These are phyloP conservation scores for Melanotaenia pygmaea DNA, from an alignment of 2,797 vertebrate species.

Conservation along the genomic window DNA sequence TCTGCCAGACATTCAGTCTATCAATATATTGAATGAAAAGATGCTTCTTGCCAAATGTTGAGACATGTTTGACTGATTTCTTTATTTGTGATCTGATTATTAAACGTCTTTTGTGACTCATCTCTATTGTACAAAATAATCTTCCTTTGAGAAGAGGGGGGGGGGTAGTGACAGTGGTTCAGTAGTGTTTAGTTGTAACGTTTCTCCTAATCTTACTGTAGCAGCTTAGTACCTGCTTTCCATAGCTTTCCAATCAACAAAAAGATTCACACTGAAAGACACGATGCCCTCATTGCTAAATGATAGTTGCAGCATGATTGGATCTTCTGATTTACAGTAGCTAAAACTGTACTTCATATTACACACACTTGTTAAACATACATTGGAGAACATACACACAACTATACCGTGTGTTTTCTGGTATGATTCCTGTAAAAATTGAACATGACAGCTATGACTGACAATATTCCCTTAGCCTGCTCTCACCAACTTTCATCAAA, in stretches of 20 bases:
- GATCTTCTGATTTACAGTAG: slow-evolving; percentile 47
- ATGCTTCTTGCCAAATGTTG: slow-evolving; percentile 19
- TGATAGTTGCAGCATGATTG: slow-evolving; percentile 49
- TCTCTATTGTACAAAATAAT: slow-evolving; percentile 6
- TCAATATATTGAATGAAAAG: slow-evolving; percentile 1
- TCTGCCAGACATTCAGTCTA: not conserved
- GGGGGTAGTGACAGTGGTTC: not conserved
- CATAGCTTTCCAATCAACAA: slow-evolving; percentile 29
- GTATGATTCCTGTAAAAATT: slow-evolving; percentile 35
- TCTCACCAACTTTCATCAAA: slow-evolving; percentile 27
- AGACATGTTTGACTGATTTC: slow-evolving; percentile 22
- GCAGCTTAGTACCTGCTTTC: slow-evolving; percentile 15
- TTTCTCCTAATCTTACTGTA: slow-evolving; percentile 13
- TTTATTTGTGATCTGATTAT: slow-evolving; percentile 39
- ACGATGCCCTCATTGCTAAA: slow-evolving; percentile 28
- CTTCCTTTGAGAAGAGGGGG: not conserved
- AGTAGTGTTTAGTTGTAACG: not conserved
- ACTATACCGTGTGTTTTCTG: not conserved
- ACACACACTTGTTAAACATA: slow-evolving; percentile 6
- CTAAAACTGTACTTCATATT: slow-evolving; percentile 33
- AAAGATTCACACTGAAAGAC: slow-evolving; percentile 32
- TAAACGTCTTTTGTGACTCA: slow-evolving; percentile 35
- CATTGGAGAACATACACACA: not conserved
- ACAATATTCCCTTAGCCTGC: slow-evolving; percentile 13
- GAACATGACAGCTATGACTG: slow-evolving; percentile 29